Evolutionary conservation across 1,140 invertebrate genomes (phyloP), one percentile per base, ranked within the genome.

Genomic region (Bombus vancouverensis): DNA sequence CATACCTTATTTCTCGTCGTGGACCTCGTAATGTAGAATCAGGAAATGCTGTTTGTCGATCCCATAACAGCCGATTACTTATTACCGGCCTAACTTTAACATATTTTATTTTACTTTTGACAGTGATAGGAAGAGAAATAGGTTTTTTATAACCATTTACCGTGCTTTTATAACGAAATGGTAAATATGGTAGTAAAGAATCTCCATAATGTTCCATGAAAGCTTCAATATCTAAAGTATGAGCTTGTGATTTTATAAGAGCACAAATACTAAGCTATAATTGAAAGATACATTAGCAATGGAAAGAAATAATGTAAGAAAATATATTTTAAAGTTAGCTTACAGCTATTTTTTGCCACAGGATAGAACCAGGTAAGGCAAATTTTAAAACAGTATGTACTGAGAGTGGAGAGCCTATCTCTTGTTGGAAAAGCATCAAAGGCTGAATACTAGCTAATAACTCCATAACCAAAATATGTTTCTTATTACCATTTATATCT

Each of bases 271-370:
- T 87, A 66, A 93, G 81, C 94, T 95, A 77, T 39, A 94, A 93
- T 37, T 83, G 57, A 81, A 87, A 18, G 70, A 37, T 71, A 68
- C n/a, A 66, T 79, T 80, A 66, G 47, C 59, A 83, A n/a, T 42
- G 13, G 53, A 76, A 34, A 34, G 28, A 65, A 10, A 25, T 68
- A 53, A 87, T 15, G 44, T 22, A 4, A 44, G 44, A 15, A 37
- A 77, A 62, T 42, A 47, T 18, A 37, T 28, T 32, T 25, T 12
- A 75, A 44, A 57, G 12, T 75, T 5, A 12, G 90, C 92, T 93
- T 88, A 95, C 95, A 42, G 93, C 93, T 86, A 95, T 90, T 85
- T 90, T 92, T 62, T 94, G 92, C 95, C 95, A 95, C 28, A 95
- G 89, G 68, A 83, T 77, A 37, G 94, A 94, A 25, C 94, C 94